Conservation (phyloP, 2,113 vertebrate species). For the Eleginops maclovinus region DNA sequence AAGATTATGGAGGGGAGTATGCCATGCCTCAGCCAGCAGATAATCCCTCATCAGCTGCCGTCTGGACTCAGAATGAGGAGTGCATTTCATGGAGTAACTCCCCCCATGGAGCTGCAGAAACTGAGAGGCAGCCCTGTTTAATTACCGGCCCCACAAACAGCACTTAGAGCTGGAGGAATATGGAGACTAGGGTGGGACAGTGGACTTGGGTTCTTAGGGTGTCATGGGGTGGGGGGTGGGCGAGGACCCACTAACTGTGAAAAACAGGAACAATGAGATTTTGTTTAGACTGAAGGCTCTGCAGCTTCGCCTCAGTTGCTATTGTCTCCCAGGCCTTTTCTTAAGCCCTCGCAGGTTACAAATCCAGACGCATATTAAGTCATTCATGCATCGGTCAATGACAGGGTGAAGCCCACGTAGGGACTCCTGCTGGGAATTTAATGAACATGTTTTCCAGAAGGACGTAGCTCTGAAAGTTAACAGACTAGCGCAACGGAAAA, state of each 20-base stretch:
- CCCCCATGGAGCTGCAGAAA: conserved; percentile 87
- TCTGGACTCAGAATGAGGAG: conserved; percentile 87
- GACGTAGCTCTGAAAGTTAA: conserved; percentile 59
- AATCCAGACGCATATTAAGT: conserved; percentile 76
- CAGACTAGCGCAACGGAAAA: conserved; percentile 53
- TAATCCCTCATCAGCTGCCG: conserved; percentile 91
- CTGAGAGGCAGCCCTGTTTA: conserved; percentile 87
- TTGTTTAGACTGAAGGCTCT: conserved; percentile 75
- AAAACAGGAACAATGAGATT: conserved; percentile 79
- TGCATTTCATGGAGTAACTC: conserved; percentile 86
- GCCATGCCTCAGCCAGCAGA: conserved; percentile 84
- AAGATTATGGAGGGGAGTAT: conserved; percentile 87
- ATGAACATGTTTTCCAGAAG: conserved; percentile 73
- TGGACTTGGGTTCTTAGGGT: conserved; percentile 57
- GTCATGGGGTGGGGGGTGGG: conserved; percentile 44
- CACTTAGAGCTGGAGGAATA: conserved; percentile 60
- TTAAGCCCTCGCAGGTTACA: conserved; percentile 70
- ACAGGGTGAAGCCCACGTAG: conserved; percentile 60
- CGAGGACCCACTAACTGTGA: conserved; percentile 66
- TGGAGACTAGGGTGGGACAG: conserved; percentile 49
- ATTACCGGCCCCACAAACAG: conserved; percentile 84
- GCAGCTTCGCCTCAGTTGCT: conserved; percentile 66
- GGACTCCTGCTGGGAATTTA: conserved; percentile 72
- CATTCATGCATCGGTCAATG: conserved; percentile 73
- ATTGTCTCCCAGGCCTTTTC: conserved; percentile 70